Percentiles rank a stretch among this genome's conserved stretches.
These are phyloP conservation scores for Ovis canadensis DNA, from an alignment of 2,113 vertebrate species.

Conservation along the genomic window DNA sequence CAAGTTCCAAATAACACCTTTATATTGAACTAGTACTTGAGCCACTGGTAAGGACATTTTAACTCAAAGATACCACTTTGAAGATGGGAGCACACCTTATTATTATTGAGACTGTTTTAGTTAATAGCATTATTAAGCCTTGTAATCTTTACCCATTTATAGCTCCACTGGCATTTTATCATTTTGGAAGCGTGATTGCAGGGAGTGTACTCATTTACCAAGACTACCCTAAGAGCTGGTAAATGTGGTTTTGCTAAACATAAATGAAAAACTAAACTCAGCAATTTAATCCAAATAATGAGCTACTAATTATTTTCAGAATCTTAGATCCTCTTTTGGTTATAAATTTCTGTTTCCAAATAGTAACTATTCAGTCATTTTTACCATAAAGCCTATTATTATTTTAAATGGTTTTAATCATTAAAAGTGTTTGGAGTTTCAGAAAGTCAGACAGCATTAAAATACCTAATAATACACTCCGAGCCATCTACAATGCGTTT, in stretches of 20 bases:
- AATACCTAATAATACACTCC: background rate
- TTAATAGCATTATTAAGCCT: conserved; percentile 5
- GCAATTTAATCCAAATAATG: conserved; percentile 66
- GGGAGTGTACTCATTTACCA: background rate
- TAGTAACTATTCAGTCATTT: conserved; percentile 61
- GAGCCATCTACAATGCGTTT: conserved; percentile 25
- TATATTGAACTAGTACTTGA: background rate
- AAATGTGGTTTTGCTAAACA: conserved; percentile 35
- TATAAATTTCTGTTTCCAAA: conserved; percentile 61
- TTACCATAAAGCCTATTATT: conserved; percentile 61
- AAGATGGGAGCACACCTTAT: background rate
- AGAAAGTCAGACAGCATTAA: conserved; percentile 58
- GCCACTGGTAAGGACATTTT: background rate
- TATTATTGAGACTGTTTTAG: background rate
- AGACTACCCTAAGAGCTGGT: conserved; percentile 18
- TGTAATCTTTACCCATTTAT: background rate
- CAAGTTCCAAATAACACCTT: background rate
- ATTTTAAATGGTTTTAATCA: conserved; percentile 66
- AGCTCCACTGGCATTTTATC: conserved; percentile 19
- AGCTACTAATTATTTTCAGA: conserved; percentile 60
- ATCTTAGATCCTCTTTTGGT: conserved; percentile 42
- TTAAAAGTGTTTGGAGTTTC: conserved; percentile 47
- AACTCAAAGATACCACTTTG: background rate
- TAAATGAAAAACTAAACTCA: conserved; percentile 64
- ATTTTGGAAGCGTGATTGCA: conserved; percentile 9